These are phyloP conservation scores for Anseranas semipalmata DNA, from an alignment of 2,113 vertebrate genomes.

Conservation along the genomic window DNA sequence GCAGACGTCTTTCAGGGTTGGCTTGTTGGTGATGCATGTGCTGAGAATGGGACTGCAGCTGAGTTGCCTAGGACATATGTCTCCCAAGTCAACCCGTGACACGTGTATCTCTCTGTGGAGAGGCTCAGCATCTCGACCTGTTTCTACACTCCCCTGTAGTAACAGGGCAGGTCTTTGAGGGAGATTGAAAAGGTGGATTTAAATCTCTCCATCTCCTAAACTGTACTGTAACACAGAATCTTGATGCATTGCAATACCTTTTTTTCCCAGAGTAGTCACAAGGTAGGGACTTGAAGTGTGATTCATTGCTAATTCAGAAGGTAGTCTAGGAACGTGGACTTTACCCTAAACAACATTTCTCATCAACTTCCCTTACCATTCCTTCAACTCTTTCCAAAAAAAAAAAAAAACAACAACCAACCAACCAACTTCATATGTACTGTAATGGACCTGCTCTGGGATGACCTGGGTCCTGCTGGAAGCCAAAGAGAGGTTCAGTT, in stretches of 20 bases:
- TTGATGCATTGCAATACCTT: background rate
- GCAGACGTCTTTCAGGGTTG: background rate
- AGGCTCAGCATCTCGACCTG: background rate
- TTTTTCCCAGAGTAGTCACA: background rate
- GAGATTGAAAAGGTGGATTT: background rate
- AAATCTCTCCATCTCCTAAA: background rate
- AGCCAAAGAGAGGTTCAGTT: background rate
- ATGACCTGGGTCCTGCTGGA: background rate
- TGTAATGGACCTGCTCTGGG: background rate
- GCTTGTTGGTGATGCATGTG: background rate
- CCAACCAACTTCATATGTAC: background rate
- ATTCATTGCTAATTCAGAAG: background rate
- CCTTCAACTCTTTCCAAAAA: background rate
- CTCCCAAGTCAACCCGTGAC: background rate
- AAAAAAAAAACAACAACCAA: background rate
- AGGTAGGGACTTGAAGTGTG: background rate
- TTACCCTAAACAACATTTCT: background rate
- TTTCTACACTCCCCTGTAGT: background rate
- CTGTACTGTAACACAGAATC: background rate
- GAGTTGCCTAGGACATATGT: background rate
- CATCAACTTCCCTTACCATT: background rate
- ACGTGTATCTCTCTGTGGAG: background rate
- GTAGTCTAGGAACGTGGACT: background rate
- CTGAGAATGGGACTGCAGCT: background rate
- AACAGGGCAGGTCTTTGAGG: background rate